A percentile compares a stretch with the other conserved stretches of the same genome.
Evolutionary conservation across 2,113 vertebrate genomes (phyloP).

Genomic region (Scopus umbretta): DNA sequence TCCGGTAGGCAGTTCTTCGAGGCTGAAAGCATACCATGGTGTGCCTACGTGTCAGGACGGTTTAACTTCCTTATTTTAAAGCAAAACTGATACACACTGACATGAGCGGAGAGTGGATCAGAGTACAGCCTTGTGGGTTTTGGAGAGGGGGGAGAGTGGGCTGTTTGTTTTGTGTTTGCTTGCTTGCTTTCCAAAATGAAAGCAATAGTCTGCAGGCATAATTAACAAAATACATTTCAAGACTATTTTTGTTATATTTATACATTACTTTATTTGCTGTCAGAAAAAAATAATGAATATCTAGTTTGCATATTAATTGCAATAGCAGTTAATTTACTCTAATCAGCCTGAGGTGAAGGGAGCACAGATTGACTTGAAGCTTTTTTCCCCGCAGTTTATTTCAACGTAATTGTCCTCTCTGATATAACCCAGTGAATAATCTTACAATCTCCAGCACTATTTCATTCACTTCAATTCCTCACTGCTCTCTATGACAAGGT

Average conservation of each 20-base stretch:
- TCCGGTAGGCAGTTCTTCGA: not conserved
- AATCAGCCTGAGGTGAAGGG: conserved; percentile 41
- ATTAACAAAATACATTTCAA: not conserved
- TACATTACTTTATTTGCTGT: not conserved
- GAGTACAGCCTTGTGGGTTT: not conserved
- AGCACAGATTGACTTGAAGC: conserved; percentile 35
- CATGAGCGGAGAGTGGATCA: not conserved
- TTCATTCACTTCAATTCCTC: not conserved
- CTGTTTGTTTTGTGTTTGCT: not conserved
- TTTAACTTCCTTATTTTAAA: not conserved
- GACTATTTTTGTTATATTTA: not conserved
- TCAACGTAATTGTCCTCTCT: conserved; percentile 21
- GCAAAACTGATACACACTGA: not conserved
- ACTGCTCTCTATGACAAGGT: not conserved
- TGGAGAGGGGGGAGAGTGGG: too few relatives aligned
- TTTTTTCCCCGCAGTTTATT: not conserved
- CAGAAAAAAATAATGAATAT: conserved; percentile 16
- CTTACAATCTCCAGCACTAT: not conserved
- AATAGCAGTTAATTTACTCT: conserved; percentile 28
- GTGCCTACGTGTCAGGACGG: not conserved
- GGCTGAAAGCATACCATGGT: not conserved
- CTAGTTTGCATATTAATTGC: conserved; percentile 10
- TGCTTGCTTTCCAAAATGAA: not conserved
- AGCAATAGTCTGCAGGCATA: not conserved
- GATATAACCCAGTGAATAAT: not conserved